These are phyloP conservation scores for Petrophora chlorosata DNA, from an alignment of 2,888 invertebrate genomes.

Conservation along the genomic window DNA sequence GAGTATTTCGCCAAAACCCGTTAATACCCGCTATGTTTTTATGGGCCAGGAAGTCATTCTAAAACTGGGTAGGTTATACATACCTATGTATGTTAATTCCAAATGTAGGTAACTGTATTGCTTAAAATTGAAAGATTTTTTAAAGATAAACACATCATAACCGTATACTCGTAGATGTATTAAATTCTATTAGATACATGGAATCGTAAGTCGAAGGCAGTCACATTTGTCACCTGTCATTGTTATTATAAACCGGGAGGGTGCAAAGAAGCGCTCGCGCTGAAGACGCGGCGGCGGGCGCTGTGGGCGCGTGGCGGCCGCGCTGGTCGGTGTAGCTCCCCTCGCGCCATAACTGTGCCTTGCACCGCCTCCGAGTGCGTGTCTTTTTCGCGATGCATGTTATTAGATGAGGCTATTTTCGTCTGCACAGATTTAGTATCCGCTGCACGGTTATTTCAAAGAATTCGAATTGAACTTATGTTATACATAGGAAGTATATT, in stretches of 20 bases:
- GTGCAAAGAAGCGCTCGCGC: slow-evolving; percentile 12
- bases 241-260: neutral
- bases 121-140: neutral
- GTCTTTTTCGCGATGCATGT: slow-evolving; percentile 61
- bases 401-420: slow-evolving; percentile 75
- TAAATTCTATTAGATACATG: neutral
- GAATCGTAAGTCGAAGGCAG: neutral
- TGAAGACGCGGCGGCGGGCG: slow-evolving; percentile 22
- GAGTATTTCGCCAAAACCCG: slow-evolving; percentile 24
- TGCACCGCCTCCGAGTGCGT: slow-evolving; percentile 38
- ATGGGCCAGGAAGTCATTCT: slow-evolving; percentile 35
- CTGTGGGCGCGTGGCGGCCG: slow-evolving; percentile 28
- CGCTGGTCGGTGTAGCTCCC: slow-evolving; percentile 34
- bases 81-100: slow-evolving; percentile 10
- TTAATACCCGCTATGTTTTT: slow-evolving; percentile 26
- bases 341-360: slow-evolving; percentile 56
- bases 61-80: slow-evolving; percentile 15
- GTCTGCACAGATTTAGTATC: slow-evolving; percentile 70
- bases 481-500: slow-evolving; percentile 83
- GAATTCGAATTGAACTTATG: slow-evolving; percentile 78
- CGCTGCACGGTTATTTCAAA: slow-evolving; percentile 77
- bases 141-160: too few species aligned
- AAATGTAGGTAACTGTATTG: slow-evolving; percentile 10
- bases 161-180: neutral
- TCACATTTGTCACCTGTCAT: slow-evolving; percentile 20